Evolutionary conservation across 2,113 vertebrate genomes (phyloP).

Genomic region (Amphiprion ocellaris): DNA sequence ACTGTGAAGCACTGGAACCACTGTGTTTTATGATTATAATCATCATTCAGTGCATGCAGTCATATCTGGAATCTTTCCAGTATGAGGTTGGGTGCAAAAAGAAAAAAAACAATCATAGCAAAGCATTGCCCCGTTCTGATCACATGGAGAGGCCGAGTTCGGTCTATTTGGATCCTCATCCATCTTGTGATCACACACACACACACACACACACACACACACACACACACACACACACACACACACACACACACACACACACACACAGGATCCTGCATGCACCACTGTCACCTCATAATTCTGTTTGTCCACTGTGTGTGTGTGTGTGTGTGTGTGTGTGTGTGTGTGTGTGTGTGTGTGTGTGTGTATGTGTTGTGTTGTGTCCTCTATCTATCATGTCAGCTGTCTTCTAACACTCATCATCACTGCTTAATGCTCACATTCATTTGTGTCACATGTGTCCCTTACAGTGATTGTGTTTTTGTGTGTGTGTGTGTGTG

Average conservation of each 20-base stretch:
- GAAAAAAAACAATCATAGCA: no score
- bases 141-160: slow-evolving; percentile 41
- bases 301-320: slow-evolving; percentile 49
- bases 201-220: neutral
- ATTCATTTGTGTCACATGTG: no score
- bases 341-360: neutral
- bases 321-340: no score
- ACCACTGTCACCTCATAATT: slow-evolving; percentile 68
- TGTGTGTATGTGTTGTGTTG: no score
- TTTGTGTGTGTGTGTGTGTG: neutral
- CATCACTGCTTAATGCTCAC: neutral
- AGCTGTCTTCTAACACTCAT: neutral
- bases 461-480: neutral
- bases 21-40: no score
- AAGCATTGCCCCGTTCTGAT: slow-evolving; percentile 8
- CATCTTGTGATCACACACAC: slow-evolving; percentile 75
- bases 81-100: no score
- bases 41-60: no score
- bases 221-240: no score
- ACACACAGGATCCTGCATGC: slow-evolving; percentile 42
- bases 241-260: slow-evolving; percentile 63
- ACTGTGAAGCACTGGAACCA: no score
- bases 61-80: no score
- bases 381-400: neutral
- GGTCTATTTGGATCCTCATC: slow-evolving; percentile 74